phyloP scores from a whole-genome alignment of 2,113 vertebrate species.

The Sylvia atricapilla region DNA sequence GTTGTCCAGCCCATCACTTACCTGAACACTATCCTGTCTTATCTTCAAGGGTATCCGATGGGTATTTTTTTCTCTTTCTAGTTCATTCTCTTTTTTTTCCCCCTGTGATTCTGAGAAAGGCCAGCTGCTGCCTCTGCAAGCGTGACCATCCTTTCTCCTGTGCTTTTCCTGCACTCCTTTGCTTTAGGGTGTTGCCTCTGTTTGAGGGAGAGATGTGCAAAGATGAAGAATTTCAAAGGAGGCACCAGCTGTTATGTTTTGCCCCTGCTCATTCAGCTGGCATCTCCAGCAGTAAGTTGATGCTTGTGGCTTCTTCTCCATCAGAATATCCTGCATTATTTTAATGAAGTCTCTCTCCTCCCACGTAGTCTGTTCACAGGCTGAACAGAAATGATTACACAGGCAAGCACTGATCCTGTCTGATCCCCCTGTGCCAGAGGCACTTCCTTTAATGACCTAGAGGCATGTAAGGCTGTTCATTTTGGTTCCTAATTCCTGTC shows the following conservation, averaged over 20 bases:
- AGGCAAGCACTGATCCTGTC: neutral
- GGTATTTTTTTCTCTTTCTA: neutral
- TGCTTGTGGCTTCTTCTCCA: neutral
- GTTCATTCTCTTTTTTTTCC: neutral
- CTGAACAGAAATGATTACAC: neutral
- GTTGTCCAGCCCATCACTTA: neutral
- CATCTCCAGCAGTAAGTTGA: neutral
- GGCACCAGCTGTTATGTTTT: neutral
- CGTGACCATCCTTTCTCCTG: neutral
- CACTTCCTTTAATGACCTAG: neutral
- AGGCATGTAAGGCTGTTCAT: neutral
- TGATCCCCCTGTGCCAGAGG: neutral
- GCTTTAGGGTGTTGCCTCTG: neutral
- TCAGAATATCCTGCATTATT: neutral
- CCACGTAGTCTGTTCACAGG: neutral
- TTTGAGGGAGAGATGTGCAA: neutral
- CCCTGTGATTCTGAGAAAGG: neutral
- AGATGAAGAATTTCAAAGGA: neutral
- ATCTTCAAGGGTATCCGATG: neutral
- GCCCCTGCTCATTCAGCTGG: neutral
- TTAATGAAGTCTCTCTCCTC: neutral
- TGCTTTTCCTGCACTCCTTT: neutral
- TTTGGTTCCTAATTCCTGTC: neutral
- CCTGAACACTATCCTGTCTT: neutral
- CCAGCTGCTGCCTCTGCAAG: neutral